Base-by-base conservation (phyloP, 2,113 vertebrate genomes). In the Aythya baeri region DNA sequence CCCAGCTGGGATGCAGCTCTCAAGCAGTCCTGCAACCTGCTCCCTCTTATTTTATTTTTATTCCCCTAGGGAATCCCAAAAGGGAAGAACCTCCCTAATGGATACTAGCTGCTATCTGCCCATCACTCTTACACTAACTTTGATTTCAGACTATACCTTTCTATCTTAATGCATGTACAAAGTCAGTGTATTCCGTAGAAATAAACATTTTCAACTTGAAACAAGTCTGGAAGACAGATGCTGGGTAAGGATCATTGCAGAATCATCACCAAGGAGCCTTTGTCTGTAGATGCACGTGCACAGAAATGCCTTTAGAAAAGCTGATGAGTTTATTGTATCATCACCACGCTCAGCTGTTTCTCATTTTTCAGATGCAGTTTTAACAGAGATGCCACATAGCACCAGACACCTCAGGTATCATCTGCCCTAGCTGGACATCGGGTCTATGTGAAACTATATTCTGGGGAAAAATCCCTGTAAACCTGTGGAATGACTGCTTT, bases 291-390 rank as follows among this genome's bases (percentile, higher is more conserved):
- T 41, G 4, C 29, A 50, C 43, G 36, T 4, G 1, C 44, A 34
- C 22, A 5, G 25, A 49, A 83, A 23, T 6, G 36, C 32, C 50
- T 54, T 27, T 59, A 77, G 17, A 81, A 41, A 88, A 62, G 55
- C 26, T 58, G 41, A 29, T 6, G 43, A 88, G 6, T 66, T 73
- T 18, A 5, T 21, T 46, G 9, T 1, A 46, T 38, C 2, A 26
- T 13, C 65, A 7, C 74, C 78, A 13, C 0, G 1, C 32, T 32
- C 41, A 72, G 55, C 36, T 44, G 13, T 20, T 73, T 14, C 44
- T 82, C 0, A 0, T 5, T 73, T 92, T 82, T 61, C 49, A 52
- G 20, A 41, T 27, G 13, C 1, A 6, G 43, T 16, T 44, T 34
- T 38, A 90, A 58, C 62, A 66, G 38, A 12, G 11, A 23, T 16